phyloP scores from a whole-genome alignment of 2,113 vertebrate genomes.

The Cercocebus atys region DNA sequence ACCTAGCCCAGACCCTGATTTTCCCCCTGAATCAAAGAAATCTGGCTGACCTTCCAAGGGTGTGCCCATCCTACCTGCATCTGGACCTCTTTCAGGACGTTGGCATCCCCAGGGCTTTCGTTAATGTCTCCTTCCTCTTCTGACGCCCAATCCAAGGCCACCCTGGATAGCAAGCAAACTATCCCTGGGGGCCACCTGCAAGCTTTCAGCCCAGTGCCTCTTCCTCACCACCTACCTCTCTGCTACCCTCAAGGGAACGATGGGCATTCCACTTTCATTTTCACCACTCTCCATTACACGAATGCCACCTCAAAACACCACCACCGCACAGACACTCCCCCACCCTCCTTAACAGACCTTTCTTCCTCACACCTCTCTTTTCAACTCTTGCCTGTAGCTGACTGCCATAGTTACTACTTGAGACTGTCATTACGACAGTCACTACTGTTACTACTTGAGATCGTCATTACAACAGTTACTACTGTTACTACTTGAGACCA shows the following conservation, averaged over 20 bases:
- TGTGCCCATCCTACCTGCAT: not conserved
- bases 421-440: too few relatives aligned
- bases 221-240: too few relatives aligned
- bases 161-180: not conserved
- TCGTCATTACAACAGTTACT: too few relatives aligned
- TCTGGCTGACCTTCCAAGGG: not conserved
- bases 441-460: too few relatives aligned
- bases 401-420: too few relatives aligned
- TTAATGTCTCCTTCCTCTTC: not conserved
- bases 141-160: not conserved
- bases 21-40: not conserved
- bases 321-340: not conserved
- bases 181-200: not conserved
- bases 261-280: not conserved
- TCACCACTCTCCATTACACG: not conserved
- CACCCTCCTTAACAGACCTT: not conserved
- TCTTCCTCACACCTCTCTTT: not conserved
- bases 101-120: not conserved
- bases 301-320: not conserved
- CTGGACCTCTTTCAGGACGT: not conserved
- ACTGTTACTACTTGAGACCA: too few relatives aligned
- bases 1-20: not conserved
- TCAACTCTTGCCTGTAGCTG: not conserved
- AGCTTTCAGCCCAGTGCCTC: not conserved
- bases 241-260: not conserved